Evolutionary conservation across 2,113 vertebrate species (phyloP).

Genomic region (Trogon melanurus): DNA sequence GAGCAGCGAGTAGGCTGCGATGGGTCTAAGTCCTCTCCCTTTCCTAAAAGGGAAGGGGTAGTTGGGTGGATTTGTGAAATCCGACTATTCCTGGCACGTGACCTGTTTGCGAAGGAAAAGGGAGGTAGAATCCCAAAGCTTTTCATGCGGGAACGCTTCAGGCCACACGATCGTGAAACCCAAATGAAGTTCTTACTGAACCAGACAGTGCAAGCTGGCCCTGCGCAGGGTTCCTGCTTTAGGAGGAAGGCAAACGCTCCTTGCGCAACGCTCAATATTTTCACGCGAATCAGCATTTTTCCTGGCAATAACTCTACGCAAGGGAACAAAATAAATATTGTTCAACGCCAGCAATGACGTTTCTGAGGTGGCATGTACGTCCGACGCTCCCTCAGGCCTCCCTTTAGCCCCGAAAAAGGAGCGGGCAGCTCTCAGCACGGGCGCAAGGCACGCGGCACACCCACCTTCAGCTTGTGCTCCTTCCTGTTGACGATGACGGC

Average conservation of each 20-base stretch:
- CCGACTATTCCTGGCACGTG: neutral
- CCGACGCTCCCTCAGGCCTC: neutral
- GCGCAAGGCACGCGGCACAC: neutral
- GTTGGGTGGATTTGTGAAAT: neutral
- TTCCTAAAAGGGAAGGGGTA: neutral
- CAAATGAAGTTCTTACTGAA: neutral
- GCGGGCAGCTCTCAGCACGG: fast-evolving
- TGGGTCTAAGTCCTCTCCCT: neutral
- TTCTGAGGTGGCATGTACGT: neutral
- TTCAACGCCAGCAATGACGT: neutral
- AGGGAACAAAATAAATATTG: neutral
- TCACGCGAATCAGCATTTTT: neutral
- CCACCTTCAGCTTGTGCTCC: slow-evolving; percentile 96
- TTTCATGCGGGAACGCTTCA: neutral
- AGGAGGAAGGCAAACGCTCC: neutral
- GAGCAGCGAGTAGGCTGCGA: neutral
- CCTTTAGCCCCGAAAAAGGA: neutral
- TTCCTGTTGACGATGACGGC: slow-evolving; percentile 98
- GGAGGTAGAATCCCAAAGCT: neutral
- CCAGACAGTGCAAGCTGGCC: fast-evolving
- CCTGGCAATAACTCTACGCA: neutral
- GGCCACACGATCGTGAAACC: neutral
- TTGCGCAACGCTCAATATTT: neutral
- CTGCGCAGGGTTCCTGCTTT: neutral
- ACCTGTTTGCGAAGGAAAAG: neutral